Conservation (phyloP, 2,797 vertebrate species). For the Acestrorhynchus altus region DNA sequence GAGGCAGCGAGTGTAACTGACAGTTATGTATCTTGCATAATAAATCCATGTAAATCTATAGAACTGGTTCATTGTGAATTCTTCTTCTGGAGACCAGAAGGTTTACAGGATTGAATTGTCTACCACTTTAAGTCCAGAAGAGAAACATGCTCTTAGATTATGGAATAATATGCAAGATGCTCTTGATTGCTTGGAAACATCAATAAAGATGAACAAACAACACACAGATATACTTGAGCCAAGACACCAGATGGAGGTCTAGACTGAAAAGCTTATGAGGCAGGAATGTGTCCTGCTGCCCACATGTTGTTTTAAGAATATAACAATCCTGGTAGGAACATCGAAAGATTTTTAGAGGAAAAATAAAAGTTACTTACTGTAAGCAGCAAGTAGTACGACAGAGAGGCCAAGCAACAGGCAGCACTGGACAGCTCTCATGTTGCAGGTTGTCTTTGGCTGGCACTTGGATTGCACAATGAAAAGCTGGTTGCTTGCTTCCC, state of each 20-base stretch:
- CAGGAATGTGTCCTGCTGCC: background rate
- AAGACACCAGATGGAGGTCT: slow-evolving; percentile 36
- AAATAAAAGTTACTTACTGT: slow-evolving; percentile 72
- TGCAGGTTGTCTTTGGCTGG: slow-evolving; percentile 63
- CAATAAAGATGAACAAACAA: slow-evolving; percentile 19
- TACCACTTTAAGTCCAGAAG: slow-evolving; percentile 17
- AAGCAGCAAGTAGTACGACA: slow-evolving; percentile 69
- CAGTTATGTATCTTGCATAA: slow-evolving; percentile 1
- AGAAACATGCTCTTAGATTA: slow-evolving; percentile 11
- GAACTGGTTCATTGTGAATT: slow-evolving; percentile 5
- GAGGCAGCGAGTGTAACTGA: background rate
- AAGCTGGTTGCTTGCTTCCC: slow-evolving; percentile 79
- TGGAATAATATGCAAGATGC: background rate
- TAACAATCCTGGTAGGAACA: slow-evolving; percentile 20
- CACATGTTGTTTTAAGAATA: background rate
- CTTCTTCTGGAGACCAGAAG: background rate
- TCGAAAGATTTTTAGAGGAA: background rate
- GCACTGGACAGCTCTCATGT: slow-evolving; percentile 78
- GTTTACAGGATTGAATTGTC: slow-evolving; percentile 23
- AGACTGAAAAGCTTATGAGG: slow-evolving; percentile 34
- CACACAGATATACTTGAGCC: background rate
- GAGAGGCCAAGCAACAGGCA: slow-evolving; percentile 76
- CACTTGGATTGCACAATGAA: slow-evolving; percentile 70
- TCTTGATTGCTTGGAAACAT: background rate
- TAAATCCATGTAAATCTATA: slow-evolving; percentile 10